Percentiles rank a stretch among this genome's conserved stretches.
Evolutionary conservation across 2,888 invertebrate species (phyloP).

Genomic region (Theretra japonica): DNA sequence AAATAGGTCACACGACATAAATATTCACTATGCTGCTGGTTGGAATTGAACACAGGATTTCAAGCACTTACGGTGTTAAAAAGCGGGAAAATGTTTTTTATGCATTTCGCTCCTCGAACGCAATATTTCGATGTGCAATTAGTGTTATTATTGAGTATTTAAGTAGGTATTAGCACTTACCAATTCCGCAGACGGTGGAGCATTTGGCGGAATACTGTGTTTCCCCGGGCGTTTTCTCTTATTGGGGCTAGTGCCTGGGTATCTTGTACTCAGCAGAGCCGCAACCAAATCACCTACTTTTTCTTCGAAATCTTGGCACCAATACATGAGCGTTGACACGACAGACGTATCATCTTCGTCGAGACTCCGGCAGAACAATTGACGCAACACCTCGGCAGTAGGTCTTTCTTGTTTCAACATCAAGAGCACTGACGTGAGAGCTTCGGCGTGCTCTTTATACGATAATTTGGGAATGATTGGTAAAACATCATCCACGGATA

Average conservation of each 20-base stretch:
- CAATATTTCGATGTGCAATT: too few species aligned
- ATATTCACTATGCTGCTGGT: too few species aligned
- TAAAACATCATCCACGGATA: conserved; percentile 95
- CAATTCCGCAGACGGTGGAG: conserved; percentile 92
- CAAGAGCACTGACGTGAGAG: conserved; percentile 94
- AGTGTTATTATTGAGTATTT: not conserved
- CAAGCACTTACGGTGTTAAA: too few species aligned
- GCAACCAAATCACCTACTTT: conserved; percentile 93
- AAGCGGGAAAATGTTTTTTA: too few species aligned
- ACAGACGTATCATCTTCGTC: conserved; percentile 94
- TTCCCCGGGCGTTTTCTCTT: conserved; percentile 94
- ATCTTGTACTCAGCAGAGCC: conserved; percentile 91
- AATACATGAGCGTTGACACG: conserved; percentile 95
- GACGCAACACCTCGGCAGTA: conserved; percentile 92
- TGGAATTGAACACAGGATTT: too few species aligned
- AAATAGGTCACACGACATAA: too few species aligned
- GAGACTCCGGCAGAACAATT: conserved; percentile 90
- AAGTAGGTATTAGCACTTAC: conserved; percentile 65
- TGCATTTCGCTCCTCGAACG: too few species aligned
- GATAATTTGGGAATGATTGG: conserved; percentile 91
- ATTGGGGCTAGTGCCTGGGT: conserved; percentile 94
- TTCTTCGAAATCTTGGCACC: conserved; percentile 97
- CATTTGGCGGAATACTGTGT: conserved; percentile 88
- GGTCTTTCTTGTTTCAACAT: conserved; percentile 97
- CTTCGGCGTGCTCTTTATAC: conserved; percentile 95